phyloP scores from a whole-genome alignment of 2,113 vertebrate species.

The Megaleporinus macrocephalus region DNA sequence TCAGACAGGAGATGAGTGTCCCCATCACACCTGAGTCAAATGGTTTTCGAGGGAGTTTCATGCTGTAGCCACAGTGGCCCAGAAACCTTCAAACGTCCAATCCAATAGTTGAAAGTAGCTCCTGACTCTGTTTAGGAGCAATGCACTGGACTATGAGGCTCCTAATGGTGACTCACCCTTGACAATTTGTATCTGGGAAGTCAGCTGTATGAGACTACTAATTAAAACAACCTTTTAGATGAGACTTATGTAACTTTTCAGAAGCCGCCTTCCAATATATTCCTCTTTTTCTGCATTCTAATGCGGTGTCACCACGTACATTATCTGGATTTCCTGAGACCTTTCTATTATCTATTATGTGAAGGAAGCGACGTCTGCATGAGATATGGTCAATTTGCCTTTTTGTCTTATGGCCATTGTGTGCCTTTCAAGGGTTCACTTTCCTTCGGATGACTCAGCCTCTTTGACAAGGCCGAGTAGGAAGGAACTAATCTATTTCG shows the following conservation, averaged over 20 bases:
- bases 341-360: background rate
- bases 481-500: conserved; percentile 12
- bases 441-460: background rate
- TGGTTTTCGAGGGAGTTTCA: background rate
- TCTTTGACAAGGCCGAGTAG: conserved; percentile 16
- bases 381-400: conserved; percentile 30
- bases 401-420: conserved; percentile 12
- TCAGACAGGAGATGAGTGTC: conserved; percentile 14
- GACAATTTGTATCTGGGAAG: conserved; percentile 4
- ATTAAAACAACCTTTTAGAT: conserved; percentile 7
- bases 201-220: background rate
- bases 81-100: background rate
- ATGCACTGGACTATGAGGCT: background rate
- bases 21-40: conserved; percentile 19
- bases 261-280: background rate
- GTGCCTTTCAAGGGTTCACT: conserved; percentile 2
- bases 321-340: background rate
- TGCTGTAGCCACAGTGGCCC: background rate
- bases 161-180: background rate
- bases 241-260: conserved; percentile 20
- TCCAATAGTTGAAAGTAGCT: background rate
- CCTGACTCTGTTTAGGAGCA: background rate
- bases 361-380: background rate
- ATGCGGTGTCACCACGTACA: background rate
- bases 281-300: background rate